phyloP scores from a whole-genome alignment of 23 tunicate genomes.

The Halocynthia aurantium region DNA sequence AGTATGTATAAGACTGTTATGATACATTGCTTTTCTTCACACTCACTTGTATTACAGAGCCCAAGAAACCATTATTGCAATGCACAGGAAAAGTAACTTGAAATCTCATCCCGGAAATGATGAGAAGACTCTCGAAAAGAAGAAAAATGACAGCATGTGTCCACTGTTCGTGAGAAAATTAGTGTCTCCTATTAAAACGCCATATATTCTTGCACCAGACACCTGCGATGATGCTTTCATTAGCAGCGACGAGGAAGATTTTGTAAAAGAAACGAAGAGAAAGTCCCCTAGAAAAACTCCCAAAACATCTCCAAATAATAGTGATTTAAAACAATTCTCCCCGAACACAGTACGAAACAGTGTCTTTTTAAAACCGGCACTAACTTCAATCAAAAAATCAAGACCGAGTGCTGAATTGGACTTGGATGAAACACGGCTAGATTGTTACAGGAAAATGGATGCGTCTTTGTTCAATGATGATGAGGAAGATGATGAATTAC shows the following conservation, averaged over 20 bases:
- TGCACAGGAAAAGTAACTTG: not conserved
- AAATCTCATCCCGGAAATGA: too few species aligned
- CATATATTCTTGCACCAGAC: slow-evolving; percentile 20
- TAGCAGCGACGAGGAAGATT: slow-evolving; percentile 23
- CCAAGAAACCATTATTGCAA: slow-evolving; percentile 6
- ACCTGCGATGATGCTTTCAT: slow-evolving; percentile 5
- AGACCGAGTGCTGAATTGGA: not conserved
- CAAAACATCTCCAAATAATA: not conserved
- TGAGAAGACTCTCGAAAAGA: too few species aligned
- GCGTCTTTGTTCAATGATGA: not conserved
- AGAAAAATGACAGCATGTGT: too few species aligned
- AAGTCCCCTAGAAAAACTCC: not conserved
- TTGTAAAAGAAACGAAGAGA: not conserved
- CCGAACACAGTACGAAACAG: not conserved
- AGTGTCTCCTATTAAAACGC: too few species aligned
- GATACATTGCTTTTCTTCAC: too few species aligned
- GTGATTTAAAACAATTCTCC: not conserved
- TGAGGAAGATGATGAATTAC: not conserved
- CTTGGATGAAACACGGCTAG: slow-evolving; percentile 13
- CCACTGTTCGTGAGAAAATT: too few species aligned
- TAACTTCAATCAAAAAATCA: not conserved
- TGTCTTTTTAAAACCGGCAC: slow-evolving; percentile 1
- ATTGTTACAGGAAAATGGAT: not conserved
- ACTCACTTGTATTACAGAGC: slow-evolving; percentile 4
- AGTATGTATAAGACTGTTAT: too few species aligned